Base-by-base conservation (phyloP, 1,140 invertebrate species). In the Steinernema feltiae region DNA sequence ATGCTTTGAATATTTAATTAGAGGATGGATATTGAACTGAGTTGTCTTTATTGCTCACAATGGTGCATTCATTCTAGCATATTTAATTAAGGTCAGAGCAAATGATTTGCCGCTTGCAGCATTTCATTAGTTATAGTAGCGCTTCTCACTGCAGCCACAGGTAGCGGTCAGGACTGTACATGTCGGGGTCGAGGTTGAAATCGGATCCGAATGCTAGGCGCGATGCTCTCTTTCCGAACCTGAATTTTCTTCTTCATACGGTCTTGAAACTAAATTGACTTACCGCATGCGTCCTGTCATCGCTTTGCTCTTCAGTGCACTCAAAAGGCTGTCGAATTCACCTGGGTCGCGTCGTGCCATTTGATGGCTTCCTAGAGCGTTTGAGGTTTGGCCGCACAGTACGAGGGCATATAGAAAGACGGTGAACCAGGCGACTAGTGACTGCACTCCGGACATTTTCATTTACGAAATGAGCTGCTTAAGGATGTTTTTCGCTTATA, bases 331-430 rank as follows among this genome's bases (percentile, higher is more conserved):
- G 73, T 79, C 79, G 32, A 80, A 75, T 18, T 76, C 76, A 1
- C 69, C 72, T 31, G 53, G 70, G n/a, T 78, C 79, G 18, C 78
- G 76, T 82, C 88, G 87, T 27, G 74, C 91, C 0, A 84, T 87
- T 72, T 35, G 73, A 82, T 63, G 53, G 24, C 15, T 27, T 27
- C 15, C 15, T 3, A 63, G 15, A 15, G 53, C 53, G 12, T 12
- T 27, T 27, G 24, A 3, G 2, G 53, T 3, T 21, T 3, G 53
- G 24, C 15, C 24, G 53, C 7, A 27, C 12, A 63, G 24, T 7
- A 21, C 53, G 53, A 63, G 15, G n/a, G n/a, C n/a, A n/a, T n/a
- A n/a, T n/a, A n/a, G n/a, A n/a, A n/a, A n/a, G 53, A 15, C 7
- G 53, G 24, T 15, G 53, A 63, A 27, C 53, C 7, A 63, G 24